Evolutionary conservation across 2,113 vertebrate genomes (phyloP), one percentile per base, ranked within the genome.

Genomic region (Bufo bufo): DNA sequence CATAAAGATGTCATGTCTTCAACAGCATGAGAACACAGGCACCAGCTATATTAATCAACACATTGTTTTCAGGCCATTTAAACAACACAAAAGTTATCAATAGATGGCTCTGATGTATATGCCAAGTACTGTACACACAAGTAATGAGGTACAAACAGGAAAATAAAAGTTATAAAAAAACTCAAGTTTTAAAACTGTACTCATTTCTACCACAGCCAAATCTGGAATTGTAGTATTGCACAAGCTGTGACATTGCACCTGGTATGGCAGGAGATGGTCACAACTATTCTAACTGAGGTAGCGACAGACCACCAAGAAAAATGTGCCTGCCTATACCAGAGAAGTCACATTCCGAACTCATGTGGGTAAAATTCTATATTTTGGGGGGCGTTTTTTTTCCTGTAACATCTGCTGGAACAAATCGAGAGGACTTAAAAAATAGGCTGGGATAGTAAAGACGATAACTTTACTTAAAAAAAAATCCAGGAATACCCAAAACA

Each of bases 121-220:
- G 72, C 79, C 23, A 59, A 45, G 78, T 80, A 80, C 14, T 58
- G 23, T 14, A 72, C 69, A 72, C 9, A 47, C 11, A 49, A 54
- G 47, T 13, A 50, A 66, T 69, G 81, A 23, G 47, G 20, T 69
- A 69, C 63, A 84, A 50, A 82, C 69, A 20, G 81, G 19, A 20
- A 83, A 83, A 66, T 3, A 13, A 69, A 84, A 84, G 33, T 63
- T 14, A 52, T 63, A 69, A 69, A 74, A 74, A 83, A 83, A 33
- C 33, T 33, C 33, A 33, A 33, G 33, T 33, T 33, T 33, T 33
- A 69, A 69, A 83, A 54, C 20, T 71, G 63, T 69, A 71, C 66
- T 23, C 17, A 71, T 17, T 33, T 33, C 20, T 61, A 61, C 33
- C 4, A 11, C 20, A 43, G 56, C 23, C 56, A 61, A 81, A 47